Evolutionary conservation across 2,113 vertebrate genomes (phyloP), one percentile per base, ranked within the genome.

Genomic region (Acinonyx jubatus): DNA sequence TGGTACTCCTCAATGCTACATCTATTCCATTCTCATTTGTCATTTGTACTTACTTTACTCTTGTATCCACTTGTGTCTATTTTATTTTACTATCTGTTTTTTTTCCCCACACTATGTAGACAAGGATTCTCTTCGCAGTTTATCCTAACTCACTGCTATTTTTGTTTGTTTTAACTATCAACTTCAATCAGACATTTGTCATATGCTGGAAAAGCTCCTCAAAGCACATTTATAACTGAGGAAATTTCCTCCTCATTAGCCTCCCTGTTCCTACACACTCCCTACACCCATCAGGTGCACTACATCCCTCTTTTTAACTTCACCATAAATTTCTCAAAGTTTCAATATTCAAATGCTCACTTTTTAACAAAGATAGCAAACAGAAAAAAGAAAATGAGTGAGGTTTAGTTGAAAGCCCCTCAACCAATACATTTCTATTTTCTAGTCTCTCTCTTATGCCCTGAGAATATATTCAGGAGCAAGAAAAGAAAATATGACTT

Each of bases 401-500:
- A 91, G 4, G 14, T 29, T 57, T 3, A 92, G 79, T 15, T 87
- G 36, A 80, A 96, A 91, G 3, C 4, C 41, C 29, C 29, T 80
- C 76, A 5, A 94, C 33, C 18, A 93, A 81, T 73, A 88, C 27
- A 88, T 88, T 96, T 94, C 19, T 94, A 27, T 88, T 94, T 31
- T 93, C 57, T 88, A 66, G 52, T 96, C 36, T 68, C 33, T 68
- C 50, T 38, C 19, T 4, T 52, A 38, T 31, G 25, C 12, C 25
- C 41, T 85, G 19, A 90, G 41, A 93, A 95, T 94, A 13, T 65
- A 82, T 82, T 95, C 41, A 92, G 61, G 29, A 87, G 50, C 15
- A 91, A 88, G 61, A 91, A 87, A 95, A 33, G 38, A 92, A 97
- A 97, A 84, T 85, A 27, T 5, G 50, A 10, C 57, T 92, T 87